Evolutionary conservation across 30 jellyfish, hydroid and myxozoan genomes (phyloP).

Genomic region (Pseudorhiza aurosa): DNA sequence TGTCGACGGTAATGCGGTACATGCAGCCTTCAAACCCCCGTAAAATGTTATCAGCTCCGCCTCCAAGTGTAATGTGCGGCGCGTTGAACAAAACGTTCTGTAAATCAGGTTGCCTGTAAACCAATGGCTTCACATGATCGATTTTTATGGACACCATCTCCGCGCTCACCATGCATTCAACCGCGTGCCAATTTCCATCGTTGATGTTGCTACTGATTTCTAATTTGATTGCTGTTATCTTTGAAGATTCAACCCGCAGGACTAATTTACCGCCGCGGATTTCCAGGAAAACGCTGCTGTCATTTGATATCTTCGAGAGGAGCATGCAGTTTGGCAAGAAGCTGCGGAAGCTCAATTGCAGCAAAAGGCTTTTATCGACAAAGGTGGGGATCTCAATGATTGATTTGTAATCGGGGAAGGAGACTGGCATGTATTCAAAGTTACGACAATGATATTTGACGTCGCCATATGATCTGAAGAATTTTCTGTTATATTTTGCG

Average conservation of each 20-base stretch:
- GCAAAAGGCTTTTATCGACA: constrained; percentile 69
- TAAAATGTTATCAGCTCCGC: constrained; percentile 91
- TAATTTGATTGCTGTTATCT: constrained; percentile 64
- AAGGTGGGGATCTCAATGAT: constrained; percentile 71
- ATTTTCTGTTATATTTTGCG: constrained; percentile 74
- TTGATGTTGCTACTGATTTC: constrained; percentile 61
- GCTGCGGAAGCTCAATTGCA: constrained; percentile 76
- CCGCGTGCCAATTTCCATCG: constrained; percentile 97
- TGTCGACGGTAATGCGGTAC: constrained; percentile 77
- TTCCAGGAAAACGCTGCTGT: constrained; percentile 75
- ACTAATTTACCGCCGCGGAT: constrained; percentile 65
- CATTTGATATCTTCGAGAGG: constrained; percentile 69
- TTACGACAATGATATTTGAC: constrained; percentile 69
- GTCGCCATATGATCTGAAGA: constrained; percentile 73
- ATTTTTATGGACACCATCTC: constrained; percentile 39
- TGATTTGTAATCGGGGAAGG: constrained; percentile 79
- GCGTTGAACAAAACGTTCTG: constrained; percentile 54
- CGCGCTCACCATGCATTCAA: constrained; percentile 62
- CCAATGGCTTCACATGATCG: constrained; percentile 45
- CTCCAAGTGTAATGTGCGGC: constrained; percentile 81
- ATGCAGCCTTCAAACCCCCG: constrained; percentile 94
- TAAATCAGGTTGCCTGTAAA: constrained; percentile 40
- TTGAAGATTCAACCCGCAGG: constrained; percentile 69
- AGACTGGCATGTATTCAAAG: constrained; percentile 73
- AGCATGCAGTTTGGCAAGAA: constrained; percentile 72